Percentiles rank a stretch among this genome's conserved stretches.
Evolutionary conservation across 2,113 vertebrate species (phyloP).

Genomic region (Tachycineta bicolor): DNA sequence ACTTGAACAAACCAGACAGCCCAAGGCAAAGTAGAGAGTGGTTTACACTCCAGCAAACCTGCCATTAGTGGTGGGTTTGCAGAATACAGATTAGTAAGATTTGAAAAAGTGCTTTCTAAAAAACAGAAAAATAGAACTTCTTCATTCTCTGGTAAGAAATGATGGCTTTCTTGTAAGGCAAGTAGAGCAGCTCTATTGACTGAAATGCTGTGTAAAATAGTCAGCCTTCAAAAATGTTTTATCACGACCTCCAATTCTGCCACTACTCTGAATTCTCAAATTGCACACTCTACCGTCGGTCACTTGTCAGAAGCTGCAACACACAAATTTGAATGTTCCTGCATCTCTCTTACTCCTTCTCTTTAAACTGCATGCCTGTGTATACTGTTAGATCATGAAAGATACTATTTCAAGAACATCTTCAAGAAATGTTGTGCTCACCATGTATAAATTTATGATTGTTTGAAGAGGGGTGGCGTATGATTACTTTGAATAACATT

Average conservation of each 20-base stretch:
- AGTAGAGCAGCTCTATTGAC: slow-evolving; percentile 14
- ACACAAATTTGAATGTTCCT: neutral
- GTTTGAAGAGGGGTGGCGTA: neutral
- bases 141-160: slow-evolving; percentile 45
- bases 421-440: neutral
- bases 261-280: neutral
- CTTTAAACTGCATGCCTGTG: neutral
- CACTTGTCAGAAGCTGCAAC: neutral
- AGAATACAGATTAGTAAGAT: slow-evolving; percentile 69
- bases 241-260: neutral
- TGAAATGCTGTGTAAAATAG: slow-evolving; percentile 8
- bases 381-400: neutral
- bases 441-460: neutral
- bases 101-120: slow-evolving; percentile 32
- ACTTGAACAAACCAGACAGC: slow-evolving; percentile 71
- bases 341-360: neutral
- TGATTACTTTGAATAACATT: neutral
- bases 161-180: slow-evolving; percentile 42
- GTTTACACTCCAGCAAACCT: slow-evolving; percentile 66
- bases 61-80: slow-evolving; percentile 57
- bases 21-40: slow-evolving; percentile 65
- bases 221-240: slow-evolving; percentile 22
- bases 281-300: neutral
- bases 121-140: neutral
- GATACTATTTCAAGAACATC: neutral